A percentile compares a stretch with the other conserved stretches of the same genome.
Conservation (phyloP, 2,113 vertebrate species). For the Chamaea fasciata region DNA sequence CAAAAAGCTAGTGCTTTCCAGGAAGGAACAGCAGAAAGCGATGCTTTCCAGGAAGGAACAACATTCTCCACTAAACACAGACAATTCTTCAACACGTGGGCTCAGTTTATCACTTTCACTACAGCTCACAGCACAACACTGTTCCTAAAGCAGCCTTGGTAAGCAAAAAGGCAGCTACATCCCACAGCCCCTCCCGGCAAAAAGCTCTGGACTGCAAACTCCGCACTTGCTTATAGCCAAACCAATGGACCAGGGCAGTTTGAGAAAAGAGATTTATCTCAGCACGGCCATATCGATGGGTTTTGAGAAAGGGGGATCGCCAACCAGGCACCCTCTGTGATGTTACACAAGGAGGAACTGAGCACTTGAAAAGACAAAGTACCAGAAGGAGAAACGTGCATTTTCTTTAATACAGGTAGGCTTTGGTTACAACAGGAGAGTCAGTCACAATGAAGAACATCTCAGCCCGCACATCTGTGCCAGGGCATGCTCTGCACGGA, state of each 20-base stretch:
- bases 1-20: background rate
- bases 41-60: background rate
- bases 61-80: background rate
- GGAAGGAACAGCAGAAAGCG: background rate
- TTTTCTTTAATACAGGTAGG: background rate
- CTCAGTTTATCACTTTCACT: background rate
- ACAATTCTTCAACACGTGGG: background rate
- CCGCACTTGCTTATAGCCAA: background rate
- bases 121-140: background rate
- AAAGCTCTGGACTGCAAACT: background rate
- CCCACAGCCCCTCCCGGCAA: background rate
- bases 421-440: background rate
- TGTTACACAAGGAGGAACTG: background rate
- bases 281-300: background rate
- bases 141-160: background rate
- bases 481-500: background rate
- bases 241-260: background rate
- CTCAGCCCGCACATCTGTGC: background rate
- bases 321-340: background rate
- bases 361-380: background rate
- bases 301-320: background rate
- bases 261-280: background rate
- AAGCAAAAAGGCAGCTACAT: background rate
- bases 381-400: background rate
- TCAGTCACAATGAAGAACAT: background rate